Evolutionary conservation across 2,797 vertebrate genomes (phyloP), one percentile per base, ranked within the genome.

Genomic region (Gambusia yucatana): DNA sequence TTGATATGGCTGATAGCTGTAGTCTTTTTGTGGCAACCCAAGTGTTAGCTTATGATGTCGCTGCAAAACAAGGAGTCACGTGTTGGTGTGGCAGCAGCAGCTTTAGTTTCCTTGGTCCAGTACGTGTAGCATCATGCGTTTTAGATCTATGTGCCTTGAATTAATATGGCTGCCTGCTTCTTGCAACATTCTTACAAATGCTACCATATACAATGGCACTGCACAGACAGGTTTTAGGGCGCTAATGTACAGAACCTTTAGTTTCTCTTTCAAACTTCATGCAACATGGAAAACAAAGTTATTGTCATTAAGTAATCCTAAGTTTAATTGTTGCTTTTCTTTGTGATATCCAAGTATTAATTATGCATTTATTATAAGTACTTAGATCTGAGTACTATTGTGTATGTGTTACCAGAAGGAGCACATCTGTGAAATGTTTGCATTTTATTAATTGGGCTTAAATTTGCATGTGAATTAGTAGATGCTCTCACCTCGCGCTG

Each of bases 121-220:
- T 92, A 77, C 76, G 83, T 87, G 85, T 93, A 91, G 89, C 92
- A 78, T 87, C 92, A 88, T 89, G 92, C 93, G 88, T 90, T 52
- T 92, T 92, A 94, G 91, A 91, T 96, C 76, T 85, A 76, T 93
- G 95, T 96, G 96, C 96, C 96, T 96, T 96, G 89, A 92, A 86
- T 83, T 90, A 86, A 82, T 89, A 88, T 91, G 90, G 94, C 94
- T 93, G 88, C 89, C 92, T 94, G 92, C 90, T 95, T 90, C 87
- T 93, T 87, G 91, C 91, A 88, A 93, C 82, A 81, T 89, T 92
- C 80, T 86, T 82, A 75, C 82, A 86, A 88, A 91, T 76, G 86
- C 86, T 83, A 85, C 79, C 79, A 57, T 82, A 91, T 73, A 84
- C 83, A 82, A 76, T 83, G 28, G 33, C 82, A 87, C 82, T 78